Evolutionary conservation across 2,113 vertebrate genomes (phyloP).

Genomic region (Halichoerus grypus): DNA sequence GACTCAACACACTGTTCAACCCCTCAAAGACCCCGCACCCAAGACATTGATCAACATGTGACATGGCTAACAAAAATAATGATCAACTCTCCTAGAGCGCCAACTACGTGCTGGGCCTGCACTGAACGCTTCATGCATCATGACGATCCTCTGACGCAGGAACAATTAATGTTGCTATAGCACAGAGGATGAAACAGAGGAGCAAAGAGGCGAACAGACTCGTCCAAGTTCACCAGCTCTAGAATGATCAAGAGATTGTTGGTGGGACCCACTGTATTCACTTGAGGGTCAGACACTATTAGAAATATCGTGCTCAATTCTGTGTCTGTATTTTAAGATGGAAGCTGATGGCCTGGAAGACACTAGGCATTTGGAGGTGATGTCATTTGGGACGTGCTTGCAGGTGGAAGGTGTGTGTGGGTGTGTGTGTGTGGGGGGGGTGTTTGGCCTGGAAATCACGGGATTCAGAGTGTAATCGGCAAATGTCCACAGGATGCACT

Average conservation of each 20-base stretch:
- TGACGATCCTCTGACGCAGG: too few relatives aligned
- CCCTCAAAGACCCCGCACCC: background rate
- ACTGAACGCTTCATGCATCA: background rate
- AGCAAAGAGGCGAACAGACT: background rate
- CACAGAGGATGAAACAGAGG: background rate
- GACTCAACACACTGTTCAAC: background rate
- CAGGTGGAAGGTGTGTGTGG: background rate
- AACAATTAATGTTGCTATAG: too few relatives aligned
- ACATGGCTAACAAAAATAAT: background rate
- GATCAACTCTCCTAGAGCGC: background rate
- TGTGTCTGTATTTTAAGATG: background rate
- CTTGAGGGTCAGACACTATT: background rate
- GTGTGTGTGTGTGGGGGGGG: background rate
- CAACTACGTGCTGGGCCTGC: rapidly evolving
- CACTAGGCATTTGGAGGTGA: background rate
- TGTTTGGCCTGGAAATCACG: background rate
- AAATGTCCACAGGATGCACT: background rate
- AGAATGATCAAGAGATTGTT: background rate
- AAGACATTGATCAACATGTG: background rate
- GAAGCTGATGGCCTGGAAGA: background rate
- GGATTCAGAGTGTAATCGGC: background rate
- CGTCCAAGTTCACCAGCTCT: background rate
- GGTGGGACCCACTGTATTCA: background rate
- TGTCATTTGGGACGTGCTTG: background rate
- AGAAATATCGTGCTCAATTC: background rate